Conservation (phyloP, 2,888 invertebrate species). For the Himalopsyche anomala region DNA sequence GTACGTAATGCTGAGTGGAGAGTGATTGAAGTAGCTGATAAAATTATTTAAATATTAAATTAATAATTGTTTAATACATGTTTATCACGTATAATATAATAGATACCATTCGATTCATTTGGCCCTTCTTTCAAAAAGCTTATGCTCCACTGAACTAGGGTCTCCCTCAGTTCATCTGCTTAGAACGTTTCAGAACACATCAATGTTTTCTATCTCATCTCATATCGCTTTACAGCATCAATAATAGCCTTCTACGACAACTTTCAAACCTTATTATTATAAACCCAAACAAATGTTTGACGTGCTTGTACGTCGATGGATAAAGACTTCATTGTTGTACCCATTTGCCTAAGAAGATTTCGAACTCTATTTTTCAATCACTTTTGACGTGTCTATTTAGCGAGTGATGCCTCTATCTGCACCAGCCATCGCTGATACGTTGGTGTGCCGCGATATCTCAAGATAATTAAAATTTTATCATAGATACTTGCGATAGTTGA, state of each 20-base stretch:
- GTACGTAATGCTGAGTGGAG: no score
- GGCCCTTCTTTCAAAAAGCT: no score
- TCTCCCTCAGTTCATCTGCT: no score
- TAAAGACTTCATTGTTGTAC: slow-evolving; percentile 9
- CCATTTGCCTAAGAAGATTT: slow-evolving; percentile 35
- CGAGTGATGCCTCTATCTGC: slow-evolving; percentile 59
- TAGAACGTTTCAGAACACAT: no score
- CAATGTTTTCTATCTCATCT: not conserved
- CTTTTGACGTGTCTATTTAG: slow-evolving; percentile 63
- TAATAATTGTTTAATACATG: no score
- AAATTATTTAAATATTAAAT: no score
- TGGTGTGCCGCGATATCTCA: slow-evolving; percentile 49
- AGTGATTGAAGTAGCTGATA: no score
- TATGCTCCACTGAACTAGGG: no score
- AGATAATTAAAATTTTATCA: slow-evolving; percentile 60
- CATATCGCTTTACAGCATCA: not conserved
- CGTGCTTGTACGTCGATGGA: not conserved
- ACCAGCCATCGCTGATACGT: slow-evolving; percentile 46
- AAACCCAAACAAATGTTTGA: slow-evolving; percentile 22
- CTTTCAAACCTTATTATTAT: not conserved
- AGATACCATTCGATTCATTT: no score
- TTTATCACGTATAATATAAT: no score
- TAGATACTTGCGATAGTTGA: slow-evolving; percentile 43
- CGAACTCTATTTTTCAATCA: slow-evolving; percentile 56
- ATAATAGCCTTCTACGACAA: slow-evolving; percentile 6